A percentile compares a stretch with the other conserved stretches of the same genome.
These are phyloP conservation scores for Dynastes maya DNA, from an alignment of 2,888 invertebrate species.

Conservation along the genomic window DNA sequence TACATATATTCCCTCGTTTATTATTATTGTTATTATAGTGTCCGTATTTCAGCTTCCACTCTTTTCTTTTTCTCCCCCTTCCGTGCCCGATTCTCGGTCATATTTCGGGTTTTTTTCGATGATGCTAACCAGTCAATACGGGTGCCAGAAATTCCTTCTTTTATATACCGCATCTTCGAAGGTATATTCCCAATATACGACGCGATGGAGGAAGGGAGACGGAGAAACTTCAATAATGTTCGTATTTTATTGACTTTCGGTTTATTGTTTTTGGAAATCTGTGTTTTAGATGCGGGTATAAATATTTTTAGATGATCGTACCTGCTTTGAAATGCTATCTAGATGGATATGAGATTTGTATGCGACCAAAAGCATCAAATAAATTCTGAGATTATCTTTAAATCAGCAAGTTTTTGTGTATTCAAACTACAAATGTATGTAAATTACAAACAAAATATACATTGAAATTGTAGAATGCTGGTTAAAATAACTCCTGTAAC, in stretches of 20 bases:
- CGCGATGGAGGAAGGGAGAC: background rate
- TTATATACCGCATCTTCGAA: constrained; percentile 10
- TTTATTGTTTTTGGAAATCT: constrained; percentile 40
- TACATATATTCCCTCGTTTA: constrained; percentile 18
- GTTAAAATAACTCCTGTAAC: too few relatives aligned
- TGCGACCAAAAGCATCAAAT: too few relatives aligned
- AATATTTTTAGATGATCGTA: constrained; percentile 17
- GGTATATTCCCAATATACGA: background rate
- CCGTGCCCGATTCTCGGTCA: background rate
- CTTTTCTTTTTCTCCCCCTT: background rate
- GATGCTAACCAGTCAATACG: constrained; percentile 22
- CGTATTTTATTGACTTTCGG: constrained; percentile 34
- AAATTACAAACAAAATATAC: too few relatives aligned
- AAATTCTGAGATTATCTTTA: too few relatives aligned
- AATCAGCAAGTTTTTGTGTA: too few relatives aligned
- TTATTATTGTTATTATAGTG: constrained; percentile 32
- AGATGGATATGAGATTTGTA: background rate
- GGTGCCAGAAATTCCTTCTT: constrained; percentile 29
- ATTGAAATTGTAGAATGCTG: too few relatives aligned
- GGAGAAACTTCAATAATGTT: constrained; percentile 36
- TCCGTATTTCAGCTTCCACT: background rate
- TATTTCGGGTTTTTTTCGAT: background rate
- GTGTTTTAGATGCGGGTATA: constrained; percentile 16
- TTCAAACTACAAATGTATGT: too few relatives aligned
- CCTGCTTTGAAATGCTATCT: constrained; percentile 1